These are phyloP conservation scores for Camponotus fellah DNA, from an alignment of 2,888 invertebrate genomes.

Conservation along the genomic window DNA sequence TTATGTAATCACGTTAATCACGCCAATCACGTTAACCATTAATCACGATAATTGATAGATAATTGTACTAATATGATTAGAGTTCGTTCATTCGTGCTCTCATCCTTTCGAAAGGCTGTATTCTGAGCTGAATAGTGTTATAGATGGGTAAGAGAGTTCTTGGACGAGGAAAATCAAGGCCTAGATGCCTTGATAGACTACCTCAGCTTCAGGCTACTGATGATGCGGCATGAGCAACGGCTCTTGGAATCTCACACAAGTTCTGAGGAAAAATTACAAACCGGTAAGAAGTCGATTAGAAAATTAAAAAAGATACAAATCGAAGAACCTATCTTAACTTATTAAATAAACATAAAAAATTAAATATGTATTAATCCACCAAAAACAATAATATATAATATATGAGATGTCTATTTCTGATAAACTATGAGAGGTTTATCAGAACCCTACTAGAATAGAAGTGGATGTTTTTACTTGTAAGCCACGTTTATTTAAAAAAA, in stretches of 20 bases:
- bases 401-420: background rate
- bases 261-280: constrained; percentile 92
- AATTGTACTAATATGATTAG: background rate
- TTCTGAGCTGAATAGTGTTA: constrained; percentile 74
- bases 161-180: constrained; percentile 98
- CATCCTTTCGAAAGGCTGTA: background rate
- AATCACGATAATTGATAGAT: background rate
- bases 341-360: constrained; percentile 28
- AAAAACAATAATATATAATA: background rate
- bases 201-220: constrained; percentile 96
- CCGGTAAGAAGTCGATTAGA: constrained; percentile 72
- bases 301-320: background rate
- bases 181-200: constrained; percentile 99
- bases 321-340: background rate
- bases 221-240: constrained; percentile 97
- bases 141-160: constrained; percentile 99
- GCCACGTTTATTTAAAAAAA: background rate
- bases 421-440: no score
- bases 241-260: constrained; percentile 92
- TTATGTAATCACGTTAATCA: background rate
- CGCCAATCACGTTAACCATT: background rate
- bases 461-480: background rate
- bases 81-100: constrained; percentile 1
- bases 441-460: no score
- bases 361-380: background rate